phyloP scores from a whole-genome alignment of 2,113 vertebrate species.

The Isurus oxyrinchus region DNA sequence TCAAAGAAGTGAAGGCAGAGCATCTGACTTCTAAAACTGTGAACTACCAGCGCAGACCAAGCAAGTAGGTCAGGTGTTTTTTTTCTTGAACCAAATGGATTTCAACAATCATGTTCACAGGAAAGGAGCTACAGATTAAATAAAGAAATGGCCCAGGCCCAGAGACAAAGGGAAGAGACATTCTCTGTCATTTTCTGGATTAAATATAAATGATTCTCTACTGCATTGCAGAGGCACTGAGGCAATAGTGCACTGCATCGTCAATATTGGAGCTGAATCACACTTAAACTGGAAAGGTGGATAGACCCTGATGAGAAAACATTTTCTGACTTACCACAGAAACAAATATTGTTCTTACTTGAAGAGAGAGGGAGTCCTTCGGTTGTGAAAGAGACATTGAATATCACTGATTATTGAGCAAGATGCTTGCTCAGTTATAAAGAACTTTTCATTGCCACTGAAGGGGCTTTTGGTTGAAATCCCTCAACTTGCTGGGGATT shows the following conservation, averaged over 20 bases:
- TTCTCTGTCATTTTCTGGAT: background rate
- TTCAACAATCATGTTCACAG: background rate
- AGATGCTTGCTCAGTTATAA: background rate
- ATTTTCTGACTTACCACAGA: background rate
- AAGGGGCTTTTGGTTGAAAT: background rate
- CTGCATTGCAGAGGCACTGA: slow-evolving; percentile 26
- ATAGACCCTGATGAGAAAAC: background rate
- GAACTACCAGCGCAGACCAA: background rate
- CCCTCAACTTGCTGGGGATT: background rate
- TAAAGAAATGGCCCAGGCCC: background rate
- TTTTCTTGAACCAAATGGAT: background rate
- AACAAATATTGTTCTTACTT: background rate
- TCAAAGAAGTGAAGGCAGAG: background rate
- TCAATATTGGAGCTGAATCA: background rate
- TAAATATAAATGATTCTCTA: background rate
- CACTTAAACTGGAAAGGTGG: background rate
- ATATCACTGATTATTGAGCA: background rate
- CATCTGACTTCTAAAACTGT: background rate
- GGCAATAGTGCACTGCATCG: background rate
- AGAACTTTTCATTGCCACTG: background rate
- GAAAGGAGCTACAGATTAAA: background rate
- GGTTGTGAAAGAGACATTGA: background rate
- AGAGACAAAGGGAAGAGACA: background rate
- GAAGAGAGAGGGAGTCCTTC: background rate
- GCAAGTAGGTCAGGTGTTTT: no score